These are phyloP conservation scores for Geophilus truncorum DNA, from an alignment of 2,888 invertebrate species.

Conservation along the genomic window DNA sequence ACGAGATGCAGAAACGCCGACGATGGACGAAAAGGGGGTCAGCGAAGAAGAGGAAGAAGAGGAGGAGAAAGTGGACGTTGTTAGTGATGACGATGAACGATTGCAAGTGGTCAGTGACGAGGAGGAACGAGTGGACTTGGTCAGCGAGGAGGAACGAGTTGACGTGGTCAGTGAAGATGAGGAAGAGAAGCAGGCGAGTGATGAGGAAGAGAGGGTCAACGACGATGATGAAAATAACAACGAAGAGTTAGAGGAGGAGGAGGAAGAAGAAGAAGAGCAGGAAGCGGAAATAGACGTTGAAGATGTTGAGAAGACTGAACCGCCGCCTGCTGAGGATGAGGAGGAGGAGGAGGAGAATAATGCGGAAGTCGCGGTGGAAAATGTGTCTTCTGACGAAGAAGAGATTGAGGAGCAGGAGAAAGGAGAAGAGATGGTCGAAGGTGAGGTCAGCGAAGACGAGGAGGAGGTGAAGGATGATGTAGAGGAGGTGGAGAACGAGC, in stretches of 20 bases:
- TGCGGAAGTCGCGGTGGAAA: conserved; percentile 19
- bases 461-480: conserved; percentile 23
- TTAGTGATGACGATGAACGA: background rate
- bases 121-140: background rate
- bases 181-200: no score
- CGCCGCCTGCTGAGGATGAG: no score
- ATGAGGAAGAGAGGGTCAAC: background rate
- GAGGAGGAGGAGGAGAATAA: background rate
- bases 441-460: conserved; percentile 22
- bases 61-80: conserved; percentile 29
- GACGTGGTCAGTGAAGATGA: no score
- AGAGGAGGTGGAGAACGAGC: background rate
- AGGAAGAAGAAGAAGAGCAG: background rate
- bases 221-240: background rate
- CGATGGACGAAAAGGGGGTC: conserved; percentile 48
- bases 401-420: conserved; percentile 36
- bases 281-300: conserved; percentile 26
- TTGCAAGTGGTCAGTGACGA: conserved; percentile 19
- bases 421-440: conserved; percentile 21
- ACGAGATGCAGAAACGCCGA: conserved; percentile 54
- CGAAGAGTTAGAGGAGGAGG: no score
- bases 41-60: conserved; percentile 11
- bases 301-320: no score
- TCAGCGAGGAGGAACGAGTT: background rate
- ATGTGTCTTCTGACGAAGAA: conserved; percentile 37